Conservation (phyloP, 2,888 invertebrate genomes). For the Machimus atricapillus region DNA sequence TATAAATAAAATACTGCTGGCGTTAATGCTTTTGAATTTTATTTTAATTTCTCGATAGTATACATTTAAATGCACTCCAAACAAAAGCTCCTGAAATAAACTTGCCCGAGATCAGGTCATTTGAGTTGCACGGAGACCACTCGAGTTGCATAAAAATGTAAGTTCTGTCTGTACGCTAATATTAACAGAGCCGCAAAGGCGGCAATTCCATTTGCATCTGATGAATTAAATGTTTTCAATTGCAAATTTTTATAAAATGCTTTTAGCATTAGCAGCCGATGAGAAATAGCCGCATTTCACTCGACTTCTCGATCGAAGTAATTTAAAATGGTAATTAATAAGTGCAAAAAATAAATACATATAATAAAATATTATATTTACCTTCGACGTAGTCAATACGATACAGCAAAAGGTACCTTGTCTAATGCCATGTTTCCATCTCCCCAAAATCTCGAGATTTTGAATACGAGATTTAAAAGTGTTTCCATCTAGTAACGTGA, state of each 20-base stretch:
- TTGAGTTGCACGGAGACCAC: not conserved
- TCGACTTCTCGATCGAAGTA: not conserved
- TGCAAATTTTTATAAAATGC: not conserved
- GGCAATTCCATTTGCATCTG: not conserved
- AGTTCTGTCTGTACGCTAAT: not conserved
- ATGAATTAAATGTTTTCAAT: not conserved
- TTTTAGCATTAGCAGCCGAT: not conserved
- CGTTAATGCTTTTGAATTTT: not conserved
- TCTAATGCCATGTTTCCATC: too few relatives aligned
- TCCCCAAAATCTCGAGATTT: too few relatives aligned
- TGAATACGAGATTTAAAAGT: too few relatives aligned
- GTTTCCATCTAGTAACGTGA: too few relatives aligned
- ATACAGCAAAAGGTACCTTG: not conserved
- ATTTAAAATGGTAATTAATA: not conserved
- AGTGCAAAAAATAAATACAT: not conserved
- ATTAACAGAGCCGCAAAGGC: not conserved
- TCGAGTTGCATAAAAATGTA: not conserved
- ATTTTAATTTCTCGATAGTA: not conserved
- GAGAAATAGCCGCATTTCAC: not conserved
- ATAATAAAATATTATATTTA: not conserved
- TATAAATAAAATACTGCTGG: not conserved
- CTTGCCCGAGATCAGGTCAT: not conserved
- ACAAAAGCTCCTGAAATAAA: not conserved
- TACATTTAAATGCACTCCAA: not conserved
- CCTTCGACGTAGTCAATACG: not conserved